Evolutionary conservation across 1,140 invertebrate genomes (phyloP).

Genomic region (Probaryconus sp.): DNA sequence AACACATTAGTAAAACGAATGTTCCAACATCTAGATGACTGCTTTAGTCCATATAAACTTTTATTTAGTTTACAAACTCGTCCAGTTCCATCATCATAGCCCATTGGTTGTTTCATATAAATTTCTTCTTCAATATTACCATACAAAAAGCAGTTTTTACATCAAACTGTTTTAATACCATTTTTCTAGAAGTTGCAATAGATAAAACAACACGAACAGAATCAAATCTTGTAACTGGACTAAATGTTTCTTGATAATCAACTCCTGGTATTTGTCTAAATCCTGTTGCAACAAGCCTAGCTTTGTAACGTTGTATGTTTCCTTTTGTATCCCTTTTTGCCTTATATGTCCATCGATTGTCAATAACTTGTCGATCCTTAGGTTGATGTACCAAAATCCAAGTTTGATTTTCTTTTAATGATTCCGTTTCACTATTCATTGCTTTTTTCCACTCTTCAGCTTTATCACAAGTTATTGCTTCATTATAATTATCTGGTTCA

Average conservation of each 20-base stretch:
- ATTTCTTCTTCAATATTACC: background rate
- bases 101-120: constrained; percentile 16
- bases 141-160: constrained; percentile 1
- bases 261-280: constrained; percentile 8
- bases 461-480: background rate
- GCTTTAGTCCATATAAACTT: constrained; percentile 18
- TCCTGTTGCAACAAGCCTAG: background rate
- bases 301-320: background rate
- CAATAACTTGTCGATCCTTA: constrained; percentile 48
- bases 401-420: background rate
- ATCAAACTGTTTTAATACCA: constrained; percentile 2
- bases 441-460: background rate
- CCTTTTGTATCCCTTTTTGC: background rate
- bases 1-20: background rate
- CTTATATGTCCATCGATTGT: constrained; percentile 35
- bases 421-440: constrained; percentile 7
- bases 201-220: constrained; percentile 15
- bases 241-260: constrained; percentile 26
- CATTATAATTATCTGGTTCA: constrained; percentile 5
- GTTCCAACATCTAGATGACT: constrained; percentile 11
- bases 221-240: constrained; percentile 13
- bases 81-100: constrained; percentile 2
- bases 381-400: constrained; percentile 11
- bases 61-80: constrained; percentile 20
- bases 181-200: constrained; percentile 18